Conservation (phyloP, 2,113 vertebrate genomes). For the Epinephelus cyanopodus region DNA sequence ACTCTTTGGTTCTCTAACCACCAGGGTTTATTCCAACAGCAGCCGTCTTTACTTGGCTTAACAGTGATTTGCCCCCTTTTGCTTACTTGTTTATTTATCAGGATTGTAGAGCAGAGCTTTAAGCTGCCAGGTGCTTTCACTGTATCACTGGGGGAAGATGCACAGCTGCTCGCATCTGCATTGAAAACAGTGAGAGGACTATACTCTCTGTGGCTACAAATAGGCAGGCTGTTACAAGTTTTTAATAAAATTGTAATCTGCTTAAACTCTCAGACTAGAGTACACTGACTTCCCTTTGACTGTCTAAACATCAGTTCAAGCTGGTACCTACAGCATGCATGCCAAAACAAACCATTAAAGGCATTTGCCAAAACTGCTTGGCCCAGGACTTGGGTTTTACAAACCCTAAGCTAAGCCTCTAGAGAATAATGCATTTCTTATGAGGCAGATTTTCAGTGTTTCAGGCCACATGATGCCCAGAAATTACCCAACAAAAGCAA, state of each 20-base stretch:
- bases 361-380: slow-evolving; percentile 26
- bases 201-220: slow-evolving; percentile 7
- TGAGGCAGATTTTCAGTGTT: not conserved
- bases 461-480: not conserved
- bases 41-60: slow-evolving; percentile 63
- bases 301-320: slow-evolving; percentile 43
- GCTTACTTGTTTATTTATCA: slow-evolving; percentile 76
- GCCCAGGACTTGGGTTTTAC: slow-evolving; percentile 12
- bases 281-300: slow-evolving; percentile 33
- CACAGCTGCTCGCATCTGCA: slow-evolving; percentile 58
- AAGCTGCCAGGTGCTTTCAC: slow-evolving; percentile 74
- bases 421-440: slow-evolving; percentile 21
- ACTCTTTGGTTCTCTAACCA: slow-evolving; percentile 7
- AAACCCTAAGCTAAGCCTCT: slow-evolving; percentile 35
- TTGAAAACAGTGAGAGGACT: not conserved
- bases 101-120: slow-evolving; percentile 61
- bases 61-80: slow-evolving; percentile 63
- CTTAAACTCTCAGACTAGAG: slow-evolving; percentile 49
- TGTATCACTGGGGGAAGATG: slow-evolving; percentile 24
- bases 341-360: slow-evolving; percentile 46
- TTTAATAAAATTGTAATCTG: slow-evolving; percentile 60
- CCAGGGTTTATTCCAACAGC: slow-evolving; percentile 37
- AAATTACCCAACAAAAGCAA: not conserved
- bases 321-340: slow-evolving; percentile 13
- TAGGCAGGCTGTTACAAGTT: slow-evolving; percentile 26